Evolutionary conservation across 2,888 invertebrate species (phyloP).

Genomic region (Prenolepis imparis): DNA sequence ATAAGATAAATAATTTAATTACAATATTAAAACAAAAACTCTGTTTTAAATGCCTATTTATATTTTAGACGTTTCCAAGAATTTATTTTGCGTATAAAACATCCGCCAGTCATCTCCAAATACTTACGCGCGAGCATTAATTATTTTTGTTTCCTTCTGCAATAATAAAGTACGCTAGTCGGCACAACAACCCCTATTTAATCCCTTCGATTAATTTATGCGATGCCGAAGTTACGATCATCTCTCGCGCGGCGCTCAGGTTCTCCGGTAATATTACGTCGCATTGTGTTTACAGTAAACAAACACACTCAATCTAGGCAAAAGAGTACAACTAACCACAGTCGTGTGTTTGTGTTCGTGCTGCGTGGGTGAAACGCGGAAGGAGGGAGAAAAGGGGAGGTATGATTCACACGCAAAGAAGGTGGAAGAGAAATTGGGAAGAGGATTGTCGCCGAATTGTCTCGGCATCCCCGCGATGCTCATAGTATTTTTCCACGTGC

Average conservation of each 20-base stretch:
- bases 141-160: background rate
- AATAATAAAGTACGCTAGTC: constrained; percentile 6
- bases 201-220: constrained; percentile 46
- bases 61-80: background rate
- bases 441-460: constrained; percentile 51
- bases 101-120: constrained; percentile 7
- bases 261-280: constrained; percentile 67
- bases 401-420: constrained; percentile 55
- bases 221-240: background rate
- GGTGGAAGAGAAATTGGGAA: background rate
- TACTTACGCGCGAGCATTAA: constrained; percentile 17
- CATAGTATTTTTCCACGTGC: constrained; percentile 36
- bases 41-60: too few species aligned
- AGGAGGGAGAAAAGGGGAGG: background rate
- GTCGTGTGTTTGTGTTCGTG: constrained; percentile 1
- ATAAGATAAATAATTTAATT: too few species aligned
- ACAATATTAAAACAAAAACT: too few species aligned
- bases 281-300: constrained; percentile 72
- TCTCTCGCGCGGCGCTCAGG: constrained; percentile 9
- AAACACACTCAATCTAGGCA: constrained; percentile 24
- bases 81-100: background rate
- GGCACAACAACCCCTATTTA: background rate
- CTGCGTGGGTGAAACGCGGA: background rate
- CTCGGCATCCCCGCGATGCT: constrained; percentile 41
- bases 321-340: constrained; percentile 67